Evolutionary conservation across 2,888 invertebrate genomes (phyloP).

Genomic region (Capitulum mitella): DNA sequence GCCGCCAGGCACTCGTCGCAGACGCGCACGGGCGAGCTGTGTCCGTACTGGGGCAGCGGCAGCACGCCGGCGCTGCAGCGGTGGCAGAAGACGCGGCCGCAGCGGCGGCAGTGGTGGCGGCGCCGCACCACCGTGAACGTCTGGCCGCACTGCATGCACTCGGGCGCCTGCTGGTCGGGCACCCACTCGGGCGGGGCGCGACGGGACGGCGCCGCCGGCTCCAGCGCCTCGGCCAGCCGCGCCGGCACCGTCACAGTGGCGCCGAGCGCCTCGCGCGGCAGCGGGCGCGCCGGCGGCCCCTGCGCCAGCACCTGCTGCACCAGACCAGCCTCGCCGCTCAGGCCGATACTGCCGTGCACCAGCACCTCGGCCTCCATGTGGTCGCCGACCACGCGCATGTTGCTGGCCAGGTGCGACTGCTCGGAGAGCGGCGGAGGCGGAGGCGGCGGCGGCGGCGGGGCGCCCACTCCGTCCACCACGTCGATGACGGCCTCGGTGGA

Average conservation of each 20-base stretch:
- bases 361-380: slow-evolving; percentile 17
- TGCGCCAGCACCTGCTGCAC: slow-evolving; percentile 21
- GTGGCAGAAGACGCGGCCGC: slow-evolving; percentile 77
- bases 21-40: slow-evolving; percentile 85
- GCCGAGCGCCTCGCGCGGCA: not conserved
- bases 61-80: slow-evolving; percentile 88
- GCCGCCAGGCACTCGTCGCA: slow-evolving; percentile 65
- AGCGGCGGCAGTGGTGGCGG: slow-evolving; percentile 94
- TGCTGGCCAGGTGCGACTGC: slow-evolving; percentile 22
- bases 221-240: slow-evolving; percentile 27
- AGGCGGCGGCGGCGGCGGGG: not conserved
- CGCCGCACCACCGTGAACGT: slow-evolving; percentile 92
- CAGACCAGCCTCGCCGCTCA: slow-evolving; percentile 6
- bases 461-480: not conserved
- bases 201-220: not conserved
- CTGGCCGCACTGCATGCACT: slow-evolving; percentile 86
- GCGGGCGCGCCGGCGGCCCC: not conserved
- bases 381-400: slow-evolving; percentile 22
- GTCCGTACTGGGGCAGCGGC: slow-evolving; percentile 85
- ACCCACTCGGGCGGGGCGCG: slow-evolving; percentile 80
- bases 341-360: slow-evolving; percentile 13
- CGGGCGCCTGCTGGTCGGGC: slow-evolving; percentile 82
- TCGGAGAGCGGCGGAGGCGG: too few species aligned
- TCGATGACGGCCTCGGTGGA: not conserved
- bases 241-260: slow-evolving; percentile 12